These are phyloP conservation scores for Ylistrum balloti DNA, from an alignment of 1,140 invertebrate genomes.

Conservation along the genomic window DNA sequence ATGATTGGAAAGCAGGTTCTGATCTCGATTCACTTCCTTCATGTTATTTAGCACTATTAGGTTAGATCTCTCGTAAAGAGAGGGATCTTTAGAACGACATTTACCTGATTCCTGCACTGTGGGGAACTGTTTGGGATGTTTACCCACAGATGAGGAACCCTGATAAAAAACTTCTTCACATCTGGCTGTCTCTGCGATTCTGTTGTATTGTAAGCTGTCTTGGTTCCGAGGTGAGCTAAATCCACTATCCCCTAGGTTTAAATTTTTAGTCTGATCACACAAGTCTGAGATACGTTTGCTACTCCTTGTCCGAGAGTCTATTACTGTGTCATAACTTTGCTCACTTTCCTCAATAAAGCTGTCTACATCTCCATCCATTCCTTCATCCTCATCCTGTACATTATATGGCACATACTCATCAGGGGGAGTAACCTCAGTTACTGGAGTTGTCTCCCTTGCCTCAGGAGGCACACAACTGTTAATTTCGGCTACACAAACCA, in stretches of 20 bases:
- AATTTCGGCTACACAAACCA: conserved; percentile 58
- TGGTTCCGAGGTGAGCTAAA: conserved; percentile 54
- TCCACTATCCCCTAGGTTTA: conserved; percentile 59
- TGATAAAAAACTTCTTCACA: not conserved
- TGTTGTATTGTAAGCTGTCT: not conserved
- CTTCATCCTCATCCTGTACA: conserved; percentile 13
- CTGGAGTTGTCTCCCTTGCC: conserved; percentile 19
- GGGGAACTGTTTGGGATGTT: not conserved
- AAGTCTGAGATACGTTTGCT: conserved; percentile 56
- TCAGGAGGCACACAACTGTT: conserved; percentile 47
- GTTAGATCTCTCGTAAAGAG: conserved; percentile 25
- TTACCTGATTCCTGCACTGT: not conserved
- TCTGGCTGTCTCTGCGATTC: not conserved
- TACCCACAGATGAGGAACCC: not conserved
- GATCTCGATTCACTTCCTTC: conserved; percentile 53
- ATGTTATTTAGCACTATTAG: conserved; percentile 55
- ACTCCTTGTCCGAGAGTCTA: conserved; percentile 23
- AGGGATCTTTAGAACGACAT: not conserved
- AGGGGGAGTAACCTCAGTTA: not conserved
- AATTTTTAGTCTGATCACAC: conserved; percentile 52
- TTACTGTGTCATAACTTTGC: conserved; percentile 64
- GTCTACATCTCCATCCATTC: conserved; percentile 44
- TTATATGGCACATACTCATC: not conserved
- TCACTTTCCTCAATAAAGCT: conserved; percentile 59
- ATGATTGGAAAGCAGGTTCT: conserved; percentile 55